Conservation (phyloP, 2,113 vertebrate species). For the Zosterops lateralis region DNA sequence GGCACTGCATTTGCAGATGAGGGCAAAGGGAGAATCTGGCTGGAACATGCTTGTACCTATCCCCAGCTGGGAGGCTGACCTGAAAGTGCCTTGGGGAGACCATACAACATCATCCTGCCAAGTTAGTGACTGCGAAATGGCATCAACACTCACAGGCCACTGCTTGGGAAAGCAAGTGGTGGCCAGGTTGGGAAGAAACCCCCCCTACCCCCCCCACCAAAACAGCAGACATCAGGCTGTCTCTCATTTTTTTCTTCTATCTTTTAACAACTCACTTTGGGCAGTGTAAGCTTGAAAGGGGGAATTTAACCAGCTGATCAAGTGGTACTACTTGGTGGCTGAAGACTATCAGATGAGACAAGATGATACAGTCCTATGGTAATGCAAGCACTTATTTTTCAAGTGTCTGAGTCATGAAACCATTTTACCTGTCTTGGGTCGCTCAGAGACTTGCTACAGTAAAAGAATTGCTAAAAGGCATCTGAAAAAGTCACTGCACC, state of each 20-base stretch:
- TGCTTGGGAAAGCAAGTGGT: accelerated
- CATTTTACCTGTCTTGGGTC: neutral
- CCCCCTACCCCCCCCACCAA: too few species aligned
- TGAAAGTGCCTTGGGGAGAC: neutral
- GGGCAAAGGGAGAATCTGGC: neutral
- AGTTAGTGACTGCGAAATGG: neutral
- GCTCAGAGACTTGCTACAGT: neutral
- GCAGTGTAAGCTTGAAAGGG: neutral
- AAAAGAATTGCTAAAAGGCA: neutral
- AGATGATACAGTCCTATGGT: neutral
- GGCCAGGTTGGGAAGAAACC: neutral
- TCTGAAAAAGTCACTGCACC: neutral
- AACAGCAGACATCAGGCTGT: neutral
- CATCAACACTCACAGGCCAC: neutral
- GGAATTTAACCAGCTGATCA: neutral
- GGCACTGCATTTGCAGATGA: neutral
- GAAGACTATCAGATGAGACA: neutral
- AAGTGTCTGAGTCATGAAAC: neutral
- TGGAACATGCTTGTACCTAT: neutral
- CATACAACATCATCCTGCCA: neutral
- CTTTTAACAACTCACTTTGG: neutral
- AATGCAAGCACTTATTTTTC: neutral
- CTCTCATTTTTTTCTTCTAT: neutral
- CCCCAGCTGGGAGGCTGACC: neutral
- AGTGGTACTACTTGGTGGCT: neutral